Percentiles rank a stretch among this genome's conserved stretches.
Conservation (phyloP, 2,113 vertebrate species). For the Tenebrosternarchus preto region DNA sequence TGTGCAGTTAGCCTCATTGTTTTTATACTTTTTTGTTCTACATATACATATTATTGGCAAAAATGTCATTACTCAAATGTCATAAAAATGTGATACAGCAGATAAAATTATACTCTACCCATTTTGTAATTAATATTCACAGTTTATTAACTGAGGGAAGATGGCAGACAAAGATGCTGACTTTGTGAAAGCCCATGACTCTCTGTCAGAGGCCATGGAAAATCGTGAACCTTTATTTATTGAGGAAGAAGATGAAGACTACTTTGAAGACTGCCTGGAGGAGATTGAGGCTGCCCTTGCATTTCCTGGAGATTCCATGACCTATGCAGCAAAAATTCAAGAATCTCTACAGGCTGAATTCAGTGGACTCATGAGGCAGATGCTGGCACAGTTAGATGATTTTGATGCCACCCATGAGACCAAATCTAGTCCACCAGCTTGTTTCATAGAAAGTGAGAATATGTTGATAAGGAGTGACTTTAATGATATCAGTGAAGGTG, state of each 20-base stretch:
- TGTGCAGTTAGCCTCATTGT: background rate
- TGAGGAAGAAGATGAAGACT: constrained; percentile 60
- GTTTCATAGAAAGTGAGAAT: constrained; percentile 26
- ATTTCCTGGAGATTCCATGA: constrained; percentile 33
- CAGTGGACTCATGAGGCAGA: constrained; percentile 51
- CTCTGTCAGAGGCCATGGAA: background rate
- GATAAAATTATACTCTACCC: background rate
- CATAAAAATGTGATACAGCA: background rate
- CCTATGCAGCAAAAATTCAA: constrained; percentile 42
- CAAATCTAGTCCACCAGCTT: constrained; percentile 29
- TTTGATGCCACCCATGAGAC: constrained; percentile 48
- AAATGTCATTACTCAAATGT: too few relatives aligned
- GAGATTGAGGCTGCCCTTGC: constrained; percentile 45
- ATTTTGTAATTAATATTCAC: background rate
- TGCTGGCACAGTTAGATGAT: constrained; percentile 49
- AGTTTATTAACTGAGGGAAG: constrained; percentile 32
- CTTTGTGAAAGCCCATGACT: constrained; percentile 33
- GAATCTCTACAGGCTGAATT: constrained; percentile 47
- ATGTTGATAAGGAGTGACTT: constrained; percentile 12
- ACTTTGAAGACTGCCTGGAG: constrained; percentile 59
- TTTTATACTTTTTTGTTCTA: background rate
- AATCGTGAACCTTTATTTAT: constrained; percentile 64
- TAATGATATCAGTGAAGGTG: background rate
- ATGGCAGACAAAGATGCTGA: constrained; percentile 65
- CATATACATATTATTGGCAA: too few relatives aligned